phyloP scores from a whole-genome alignment of 2,888 invertebrate species.

The Bellardia bayeri region DNA sequence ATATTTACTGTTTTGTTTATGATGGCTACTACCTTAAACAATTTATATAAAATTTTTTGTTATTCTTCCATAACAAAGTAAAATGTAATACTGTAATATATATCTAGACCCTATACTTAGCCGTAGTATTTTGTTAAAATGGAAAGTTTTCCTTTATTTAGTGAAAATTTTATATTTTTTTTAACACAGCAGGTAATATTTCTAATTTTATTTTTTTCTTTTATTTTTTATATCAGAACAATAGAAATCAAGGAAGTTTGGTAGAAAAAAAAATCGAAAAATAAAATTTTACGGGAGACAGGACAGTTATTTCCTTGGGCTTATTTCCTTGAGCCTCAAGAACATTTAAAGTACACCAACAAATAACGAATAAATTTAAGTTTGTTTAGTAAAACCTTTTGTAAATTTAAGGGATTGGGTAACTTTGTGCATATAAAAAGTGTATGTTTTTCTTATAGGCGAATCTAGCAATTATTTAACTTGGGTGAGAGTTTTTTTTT shows the following conservation, averaged over 20 bases:
- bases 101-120: constrained; percentile 2
- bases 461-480: too few species aligned
- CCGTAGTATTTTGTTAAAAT: constrained; percentile 5
- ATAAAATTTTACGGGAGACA: background rate
- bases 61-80: background rate
- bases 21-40: constrained; percentile 42
- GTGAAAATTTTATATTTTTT: constrained; percentile 25
- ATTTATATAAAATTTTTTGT: constrained; percentile 1
- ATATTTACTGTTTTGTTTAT: constrained; percentile 45
- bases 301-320: background rate
- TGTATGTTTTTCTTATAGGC: background rate
- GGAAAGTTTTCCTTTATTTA: constrained; percentile 16
- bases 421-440: background rate
- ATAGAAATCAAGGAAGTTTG: constrained; percentile 9
- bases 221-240: background rate
- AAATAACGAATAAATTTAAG: background rate
- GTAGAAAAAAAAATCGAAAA: background rate
- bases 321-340: background rate
- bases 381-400: background rate
- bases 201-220: background rate
- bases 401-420: background rate
- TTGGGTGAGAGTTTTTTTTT: too few species aligned
- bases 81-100: constrained; percentile 18
- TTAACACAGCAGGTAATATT: constrained; percentile 53
- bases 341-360: background rate